These are phyloP conservation scores for Aporophyla lueneburgensis DNA, from an alignment of 2,888 invertebrate genomes.

Conservation along the genomic window DNA sequence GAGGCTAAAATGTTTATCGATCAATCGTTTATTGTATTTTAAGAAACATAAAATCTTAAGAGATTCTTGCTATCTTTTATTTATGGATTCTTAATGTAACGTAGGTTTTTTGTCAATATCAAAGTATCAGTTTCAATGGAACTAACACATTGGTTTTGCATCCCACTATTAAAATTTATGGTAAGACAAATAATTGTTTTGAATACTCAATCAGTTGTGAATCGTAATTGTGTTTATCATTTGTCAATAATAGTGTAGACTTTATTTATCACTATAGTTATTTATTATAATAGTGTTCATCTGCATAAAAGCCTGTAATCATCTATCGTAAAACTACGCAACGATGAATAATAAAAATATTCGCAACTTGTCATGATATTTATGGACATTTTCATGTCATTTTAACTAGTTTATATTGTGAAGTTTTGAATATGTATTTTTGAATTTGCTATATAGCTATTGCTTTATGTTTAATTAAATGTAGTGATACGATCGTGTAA, in stretches of 20 bases:
- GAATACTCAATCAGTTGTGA: conserved; percentile 56
- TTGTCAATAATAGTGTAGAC: conserved; percentile 52
- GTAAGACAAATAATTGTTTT: conserved; percentile 58
- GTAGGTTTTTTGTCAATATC: conserved; percentile 38
- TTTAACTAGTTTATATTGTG: conserved; percentile 15
- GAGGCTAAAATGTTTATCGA: conserved; percentile 50
- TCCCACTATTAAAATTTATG: conserved; percentile 51
- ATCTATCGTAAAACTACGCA: conserved; percentile 50
- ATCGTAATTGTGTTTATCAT: conserved; percentile 60
- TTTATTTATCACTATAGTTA: conserved; percentile 60
- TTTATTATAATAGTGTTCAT: conserved; percentile 55
- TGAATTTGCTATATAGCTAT: too few relatives aligned
- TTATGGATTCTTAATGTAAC: conserved; percentile 41
- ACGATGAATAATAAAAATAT: conserved; percentile 48
- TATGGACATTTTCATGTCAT: conserved; percentile 24
- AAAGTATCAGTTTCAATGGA: conserved; percentile 44
- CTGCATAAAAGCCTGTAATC: conserved; percentile 60
- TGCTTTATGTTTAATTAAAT: too few relatives aligned
- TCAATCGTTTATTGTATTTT: conserved; percentile 41
- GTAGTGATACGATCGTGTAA: not conserved
- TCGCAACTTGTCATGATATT: conserved; percentile 29
- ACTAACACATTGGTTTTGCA: conserved; percentile 45
- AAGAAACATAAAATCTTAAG: conserved; percentile 32
- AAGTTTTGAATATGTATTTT: conserved; percentile 20
- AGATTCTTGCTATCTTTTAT: conserved; percentile 32